Evolutionary conservation across 2,797 vertebrate species (phyloP).

Genomic region (Amniataba percoides): DNA sequence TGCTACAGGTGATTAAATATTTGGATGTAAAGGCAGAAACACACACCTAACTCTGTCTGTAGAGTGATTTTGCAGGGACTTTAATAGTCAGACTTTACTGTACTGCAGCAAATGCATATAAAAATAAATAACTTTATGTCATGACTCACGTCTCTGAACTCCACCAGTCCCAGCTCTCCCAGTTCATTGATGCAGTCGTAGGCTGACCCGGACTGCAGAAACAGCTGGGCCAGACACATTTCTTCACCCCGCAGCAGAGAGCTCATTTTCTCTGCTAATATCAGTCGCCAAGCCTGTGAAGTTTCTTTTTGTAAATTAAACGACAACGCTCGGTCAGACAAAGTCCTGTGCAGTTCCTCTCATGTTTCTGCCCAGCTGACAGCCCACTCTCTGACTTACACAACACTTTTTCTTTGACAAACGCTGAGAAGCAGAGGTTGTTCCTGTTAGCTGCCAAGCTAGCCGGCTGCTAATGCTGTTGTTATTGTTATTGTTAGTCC

Average conservation of each 20-base stretch:
- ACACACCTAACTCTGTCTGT: no score
- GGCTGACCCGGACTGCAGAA: slow-evolving; percentile 94
- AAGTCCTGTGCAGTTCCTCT: slow-evolving; percentile 7
- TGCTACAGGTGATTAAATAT: no score
- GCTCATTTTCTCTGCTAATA: slow-evolving; percentile 84
- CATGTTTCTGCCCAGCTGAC: slow-evolving; percentile 31
- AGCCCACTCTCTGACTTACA: slow-evolving; percentile 8
- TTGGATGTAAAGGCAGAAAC: no score
- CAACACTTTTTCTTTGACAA: slow-evolving; percentile 20
- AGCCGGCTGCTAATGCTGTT: slow-evolving; percentile 39
- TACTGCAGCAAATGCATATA: no score
- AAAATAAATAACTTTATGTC: background rate
- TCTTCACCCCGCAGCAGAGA: slow-evolving; percentile 92
- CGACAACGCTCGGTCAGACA: slow-evolving; percentile 11
- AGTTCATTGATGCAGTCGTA: slow-evolving; percentile 97
- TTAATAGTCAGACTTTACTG: no score
- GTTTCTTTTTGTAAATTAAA: background rate
- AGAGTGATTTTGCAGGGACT: no score
- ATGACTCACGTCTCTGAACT: slow-evolving; percentile 97
- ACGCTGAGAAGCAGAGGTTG: background rate
- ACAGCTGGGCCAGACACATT: slow-evolving; percentile 96
- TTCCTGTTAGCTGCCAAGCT: slow-evolving; percentile 65
- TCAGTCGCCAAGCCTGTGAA: slow-evolving; percentile 35
- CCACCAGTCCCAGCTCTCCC: slow-evolving; percentile 94
- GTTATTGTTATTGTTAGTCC: no score